Evolutionary conservation across 2,888 invertebrate genomes (phyloP).

Genomic region (Drosophila hawaiiensis): DNA sequence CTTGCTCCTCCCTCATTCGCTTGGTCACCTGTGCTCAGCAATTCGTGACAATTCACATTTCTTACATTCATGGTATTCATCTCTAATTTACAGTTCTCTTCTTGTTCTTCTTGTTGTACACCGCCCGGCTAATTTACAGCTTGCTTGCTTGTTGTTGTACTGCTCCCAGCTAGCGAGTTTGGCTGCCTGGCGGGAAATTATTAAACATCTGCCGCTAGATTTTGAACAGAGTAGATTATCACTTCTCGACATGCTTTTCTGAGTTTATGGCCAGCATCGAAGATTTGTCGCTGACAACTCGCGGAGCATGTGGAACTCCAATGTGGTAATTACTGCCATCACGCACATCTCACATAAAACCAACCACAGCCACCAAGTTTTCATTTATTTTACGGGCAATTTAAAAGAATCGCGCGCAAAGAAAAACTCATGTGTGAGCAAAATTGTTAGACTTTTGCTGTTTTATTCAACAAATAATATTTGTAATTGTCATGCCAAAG

Average conservation of each 20-base stretch:
- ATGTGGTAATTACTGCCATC: conserved; percentile 61
- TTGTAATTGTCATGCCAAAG: no score
- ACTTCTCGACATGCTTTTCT: conserved; percentile 64
- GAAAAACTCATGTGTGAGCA: conserved; percentile 1
- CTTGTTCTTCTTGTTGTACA: conserved; percentile 9
- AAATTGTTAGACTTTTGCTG: neutral
- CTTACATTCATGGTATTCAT: conserved; percentile 18
- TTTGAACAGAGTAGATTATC: conserved; percentile 65
- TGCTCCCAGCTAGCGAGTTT: conserved; percentile 1
- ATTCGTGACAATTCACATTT: conserved; percentile 59
- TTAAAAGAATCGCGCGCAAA: conserved; percentile 11
- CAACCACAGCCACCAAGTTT: conserved; percentile 25
- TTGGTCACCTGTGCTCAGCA: conserved; percentile 54
- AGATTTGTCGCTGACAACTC: conserved; percentile 65
- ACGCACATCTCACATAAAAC: conserved; percentile 67
- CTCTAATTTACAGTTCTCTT: conserved; percentile 52
- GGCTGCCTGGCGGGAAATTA: conserved; percentile 13
- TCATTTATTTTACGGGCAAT: conserved; percentile 31
- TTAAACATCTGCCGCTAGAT: conserved; percentile 48
- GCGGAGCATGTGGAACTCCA: conserved; percentile 34
- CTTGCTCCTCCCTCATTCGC: conserved; percentile 10
- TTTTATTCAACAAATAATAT: neutral
- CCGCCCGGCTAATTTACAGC: conserved; percentile 46
- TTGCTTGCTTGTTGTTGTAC: conserved; percentile 32
- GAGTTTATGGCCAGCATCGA: conserved; percentile 67